Percentiles rank a stretch among this genome's conserved stretches.
These are phyloP conservation scores for Allolobophora icterica DNA, from an alignment of 2,888 invertebrate genomes.

Conservation along the genomic window DNA sequence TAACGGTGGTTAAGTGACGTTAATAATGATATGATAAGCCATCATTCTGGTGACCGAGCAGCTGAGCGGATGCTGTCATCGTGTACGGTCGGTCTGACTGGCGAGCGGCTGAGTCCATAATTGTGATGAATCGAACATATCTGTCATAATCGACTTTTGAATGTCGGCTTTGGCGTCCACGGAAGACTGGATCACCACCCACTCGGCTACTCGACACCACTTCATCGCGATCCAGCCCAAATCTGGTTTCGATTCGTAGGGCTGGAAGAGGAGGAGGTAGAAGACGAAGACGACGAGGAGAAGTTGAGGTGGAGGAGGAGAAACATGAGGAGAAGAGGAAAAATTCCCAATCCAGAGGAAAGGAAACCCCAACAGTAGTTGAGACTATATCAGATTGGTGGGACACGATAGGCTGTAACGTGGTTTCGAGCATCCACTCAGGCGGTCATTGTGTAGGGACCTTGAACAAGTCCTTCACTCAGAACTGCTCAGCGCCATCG, in stretches of 20 bases:
- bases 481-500: too few species aligned
- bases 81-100: not conserved
- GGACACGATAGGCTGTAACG: too few species aligned
- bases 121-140: not conserved
- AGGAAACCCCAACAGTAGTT: not conserved
- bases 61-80: slow-evolving; percentile 17
- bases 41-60: not conserved
- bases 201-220: not conserved
- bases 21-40: not conserved
- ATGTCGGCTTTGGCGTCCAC: not conserved
- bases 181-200: not conserved
- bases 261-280: not conserved
- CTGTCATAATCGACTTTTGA: not conserved
- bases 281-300: not conserved
- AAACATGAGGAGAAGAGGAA: not conserved
- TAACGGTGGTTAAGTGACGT: not conserved
- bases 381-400: not conserved
- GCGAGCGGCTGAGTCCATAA: not conserved
- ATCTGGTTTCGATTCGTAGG: not conserved
- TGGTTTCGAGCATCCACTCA: too few species aligned
- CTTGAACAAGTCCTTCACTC: too few species aligned
- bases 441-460: too few species aligned
- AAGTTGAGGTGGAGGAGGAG: not conserved
- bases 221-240: not conserved
- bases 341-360: not conserved